Evolutionary conservation across 64 coral and sea anemone genomes (phyloP).

Genomic region (Pocillopora damicornis): DNA sequence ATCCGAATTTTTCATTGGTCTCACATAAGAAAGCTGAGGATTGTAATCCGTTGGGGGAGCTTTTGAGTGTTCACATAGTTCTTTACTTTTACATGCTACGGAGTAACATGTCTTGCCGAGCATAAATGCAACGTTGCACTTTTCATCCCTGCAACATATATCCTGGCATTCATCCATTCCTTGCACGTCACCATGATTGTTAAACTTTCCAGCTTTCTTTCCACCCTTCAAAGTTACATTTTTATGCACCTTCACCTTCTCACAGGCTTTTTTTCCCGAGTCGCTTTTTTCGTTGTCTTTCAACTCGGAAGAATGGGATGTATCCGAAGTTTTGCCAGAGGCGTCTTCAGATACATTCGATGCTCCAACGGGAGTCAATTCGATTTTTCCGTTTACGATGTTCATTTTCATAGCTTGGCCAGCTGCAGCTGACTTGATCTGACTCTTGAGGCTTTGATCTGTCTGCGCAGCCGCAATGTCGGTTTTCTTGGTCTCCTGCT

Average conservation of each 20-base stretch:
- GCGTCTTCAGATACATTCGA: slow-evolving; percentile 24
- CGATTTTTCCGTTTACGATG: slow-evolving; percentile 74
- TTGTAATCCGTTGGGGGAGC: slow-evolving; percentile 80
- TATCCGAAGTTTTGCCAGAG: neutral
- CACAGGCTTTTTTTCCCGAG: slow-evolving; percentile 30
- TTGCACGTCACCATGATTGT: slow-evolving; percentile 81
- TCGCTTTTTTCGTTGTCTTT: slow-evolving; percentile 6
- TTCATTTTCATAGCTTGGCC: slow-evolving; percentile 86
- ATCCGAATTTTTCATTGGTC: slow-evolving; percentile 41
- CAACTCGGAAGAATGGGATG: neutral
- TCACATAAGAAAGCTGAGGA: slow-evolving; percentile 85
- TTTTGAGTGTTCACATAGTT: slow-evolving; percentile 79
- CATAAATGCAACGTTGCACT: slow-evolving; percentile 86
- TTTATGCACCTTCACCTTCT: slow-evolving; percentile 54
- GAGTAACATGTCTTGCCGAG: slow-evolving; percentile 88
- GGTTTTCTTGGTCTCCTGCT: slow-evolving; percentile 30
- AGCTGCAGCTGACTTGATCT: slow-evolving; percentile 69
- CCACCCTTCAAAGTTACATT: slow-evolving; percentile 89
- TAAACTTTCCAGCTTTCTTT: slow-evolving; percentile 78
- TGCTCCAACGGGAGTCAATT: slow-evolving; percentile 64
- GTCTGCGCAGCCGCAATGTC: neutral
- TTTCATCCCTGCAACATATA: slow-evolving; percentile 68
- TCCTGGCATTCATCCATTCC: slow-evolving; percentile 73
- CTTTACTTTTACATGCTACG: slow-evolving; percentile 74
- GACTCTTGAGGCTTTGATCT: slow-evolving; percentile 34